A percentile compares a stretch with the other conserved stretches of the same genome.
Evolutionary conservation across 2,113 vertebrate genomes (phyloP).

Genomic region (Crotalus tigris): DNA sequence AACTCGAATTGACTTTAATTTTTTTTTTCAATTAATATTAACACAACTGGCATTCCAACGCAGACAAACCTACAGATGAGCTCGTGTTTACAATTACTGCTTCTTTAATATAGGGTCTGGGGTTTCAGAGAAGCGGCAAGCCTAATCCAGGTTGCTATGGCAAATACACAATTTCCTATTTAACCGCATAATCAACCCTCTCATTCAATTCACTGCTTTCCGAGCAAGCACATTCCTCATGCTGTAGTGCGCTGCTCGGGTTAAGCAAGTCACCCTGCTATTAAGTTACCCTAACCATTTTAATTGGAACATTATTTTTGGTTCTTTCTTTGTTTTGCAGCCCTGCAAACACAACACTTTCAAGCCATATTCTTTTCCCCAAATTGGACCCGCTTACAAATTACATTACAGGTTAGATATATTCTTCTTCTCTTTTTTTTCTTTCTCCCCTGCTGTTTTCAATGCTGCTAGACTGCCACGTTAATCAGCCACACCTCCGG

Average conservation of each 20-base stretch:
- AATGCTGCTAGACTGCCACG: slow-evolving; percentile 58
- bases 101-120: slow-evolving; percentile 53
- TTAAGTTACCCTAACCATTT: slow-evolving; percentile 65
- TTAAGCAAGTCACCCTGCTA: slow-evolving; percentile 61
- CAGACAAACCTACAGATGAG: neutral
- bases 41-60: neutral
- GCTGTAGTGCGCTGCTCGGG: slow-evolving; percentile 39
- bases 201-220: slow-evolving; percentile 66
- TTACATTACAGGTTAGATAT: slow-evolving; percentile 52
- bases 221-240: slow-evolving; percentile 49
- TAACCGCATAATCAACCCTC: slow-evolving; percentile 59
- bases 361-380: slow-evolving; percentile 13
- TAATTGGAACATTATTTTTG: slow-evolving; percentile 56
- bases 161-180: slow-evolving; percentile 61
- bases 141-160: slow-evolving; percentile 62
- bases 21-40: neutral
- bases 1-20: neutral
- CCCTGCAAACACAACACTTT: slow-evolving; percentile 44
- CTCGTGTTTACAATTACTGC: neutral
- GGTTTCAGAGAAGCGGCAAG: slow-evolving; percentile 52
- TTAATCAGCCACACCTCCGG: slow-evolving; percentile 63
- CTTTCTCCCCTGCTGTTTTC: slow-evolving; percentile 47
- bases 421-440: slow-evolving; percentile 27
- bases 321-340: slow-evolving; percentile 43
- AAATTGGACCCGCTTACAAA: slow-evolving; percentile 57